Evolutionary conservation across 2,888 invertebrate species (phyloP).

Genomic region (Saturnia japonica): DNA sequence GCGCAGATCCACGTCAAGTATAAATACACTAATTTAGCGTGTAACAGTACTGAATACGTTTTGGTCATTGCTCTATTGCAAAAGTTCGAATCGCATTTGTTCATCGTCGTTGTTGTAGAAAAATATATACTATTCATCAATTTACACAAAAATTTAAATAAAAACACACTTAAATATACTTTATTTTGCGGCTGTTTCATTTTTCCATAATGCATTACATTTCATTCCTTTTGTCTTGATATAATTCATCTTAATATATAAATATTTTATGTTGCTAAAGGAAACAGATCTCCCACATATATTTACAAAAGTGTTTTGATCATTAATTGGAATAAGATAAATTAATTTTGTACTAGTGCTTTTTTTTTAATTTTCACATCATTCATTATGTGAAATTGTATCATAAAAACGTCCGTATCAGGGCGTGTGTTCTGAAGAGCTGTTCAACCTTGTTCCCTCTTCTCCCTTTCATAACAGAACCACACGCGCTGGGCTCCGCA

Average conservation of each 20-base stretch:
- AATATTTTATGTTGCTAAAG: neutral
- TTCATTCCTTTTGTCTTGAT: neutral
- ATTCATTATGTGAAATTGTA: neutral
- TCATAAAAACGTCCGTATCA: too few relatives aligned
- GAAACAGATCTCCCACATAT: neutral
- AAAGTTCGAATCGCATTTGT: conserved; percentile 49
- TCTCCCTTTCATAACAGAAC: too few relatives aligned
- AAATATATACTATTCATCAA: neutral
- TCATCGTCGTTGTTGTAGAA: neutral
- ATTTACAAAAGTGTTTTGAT: neutral
- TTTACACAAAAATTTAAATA: too few relatives aligned
- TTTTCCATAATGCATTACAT: too few relatives aligned
- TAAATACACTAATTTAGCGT: conserved; percentile 75
- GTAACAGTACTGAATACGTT: conserved; percentile 67
- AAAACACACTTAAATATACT: too few relatives aligned
- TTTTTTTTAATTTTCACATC: neutral
- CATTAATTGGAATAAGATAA: neutral
- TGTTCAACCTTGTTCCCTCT: too few relatives aligned
- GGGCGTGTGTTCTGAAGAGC: too few relatives aligned
- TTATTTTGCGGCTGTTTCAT: too few relatives aligned
- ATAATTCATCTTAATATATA: neutral
- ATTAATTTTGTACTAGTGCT: neutral
- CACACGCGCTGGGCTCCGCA: too few relatives aligned
- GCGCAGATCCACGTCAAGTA: conserved; percentile 72
- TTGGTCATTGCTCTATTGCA: conserved; percentile 67